phyloP scores from a whole-genome alignment of 2,888 invertebrate species.

The Anorthoa munda region DNA sequence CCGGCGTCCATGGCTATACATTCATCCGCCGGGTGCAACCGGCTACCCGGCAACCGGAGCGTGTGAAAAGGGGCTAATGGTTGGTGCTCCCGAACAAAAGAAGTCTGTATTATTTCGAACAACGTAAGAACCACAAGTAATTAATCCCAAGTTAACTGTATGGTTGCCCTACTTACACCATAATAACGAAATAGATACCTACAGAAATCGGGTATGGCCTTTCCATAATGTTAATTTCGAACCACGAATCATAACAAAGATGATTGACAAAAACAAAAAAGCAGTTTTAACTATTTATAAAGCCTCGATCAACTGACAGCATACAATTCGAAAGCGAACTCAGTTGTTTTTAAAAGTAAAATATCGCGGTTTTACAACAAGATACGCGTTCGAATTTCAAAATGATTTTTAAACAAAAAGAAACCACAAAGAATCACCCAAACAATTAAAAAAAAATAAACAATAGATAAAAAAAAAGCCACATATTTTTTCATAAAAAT shows the following conservation, averaged over 20 bases:
- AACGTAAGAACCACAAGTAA: constrained; percentile 29
- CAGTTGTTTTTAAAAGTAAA: not conserved
- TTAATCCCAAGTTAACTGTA: constrained; percentile 42
- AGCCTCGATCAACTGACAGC: no score
- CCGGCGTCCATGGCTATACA: no score
- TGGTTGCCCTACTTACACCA: constrained; percentile 19
- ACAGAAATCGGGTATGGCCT: constrained; percentile 19
- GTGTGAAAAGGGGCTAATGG: no score
- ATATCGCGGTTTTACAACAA: not conserved
- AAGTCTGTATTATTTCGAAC: constrained; percentile 13
- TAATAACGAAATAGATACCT: constrained; percentile 6
- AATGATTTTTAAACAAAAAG: not conserved
- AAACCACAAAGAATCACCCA: not conserved
- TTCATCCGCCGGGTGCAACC: no score
- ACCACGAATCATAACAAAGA: constrained; percentile 1
- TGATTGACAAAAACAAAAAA: no score
- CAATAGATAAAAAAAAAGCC: constrained; percentile 2
- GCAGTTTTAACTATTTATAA: no score
- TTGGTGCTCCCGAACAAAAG: constrained; percentile 22
- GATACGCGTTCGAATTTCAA: not conserved
- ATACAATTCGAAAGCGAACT: not conserved
- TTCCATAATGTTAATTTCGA: constrained; percentile 14
- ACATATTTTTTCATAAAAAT: not conserved
- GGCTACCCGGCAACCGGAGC: no score
- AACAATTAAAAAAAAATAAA: constrained; percentile 5